Conservation (phyloP, 35 echinoderm and acorn worm genomes). For the Lytechinus pictus region DNA sequence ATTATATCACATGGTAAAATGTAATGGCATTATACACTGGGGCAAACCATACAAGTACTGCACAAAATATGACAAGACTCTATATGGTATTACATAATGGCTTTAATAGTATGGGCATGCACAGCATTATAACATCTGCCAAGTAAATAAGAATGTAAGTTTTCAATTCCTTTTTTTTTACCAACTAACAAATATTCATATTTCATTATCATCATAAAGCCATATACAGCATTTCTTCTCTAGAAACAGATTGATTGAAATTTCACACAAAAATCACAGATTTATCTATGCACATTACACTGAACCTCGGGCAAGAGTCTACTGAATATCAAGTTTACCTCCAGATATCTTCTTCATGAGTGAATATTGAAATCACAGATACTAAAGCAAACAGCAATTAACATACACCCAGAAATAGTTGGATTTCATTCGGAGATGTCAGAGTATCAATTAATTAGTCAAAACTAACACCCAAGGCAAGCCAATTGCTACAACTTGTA, state of each 20-base stretch:
- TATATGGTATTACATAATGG: neutral
- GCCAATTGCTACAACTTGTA: neutral
- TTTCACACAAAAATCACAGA: conserved; percentile 33
- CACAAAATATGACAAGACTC: conserved; percentile 25
- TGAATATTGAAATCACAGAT: conserved; percentile 20
- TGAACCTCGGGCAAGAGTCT: conserved; percentile 28
- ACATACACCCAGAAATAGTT: conserved; percentile 28
- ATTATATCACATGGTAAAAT: neutral
- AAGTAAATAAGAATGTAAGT: neutral
- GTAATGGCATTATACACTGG: neutral
- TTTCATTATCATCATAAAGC: conserved; percentile 13
- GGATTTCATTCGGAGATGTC: neutral
- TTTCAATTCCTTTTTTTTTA: conserved; percentile 16
- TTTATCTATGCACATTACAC: neutral
- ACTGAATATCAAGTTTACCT: neutral
- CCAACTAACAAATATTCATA: conserved; percentile 24
- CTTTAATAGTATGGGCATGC: neutral
- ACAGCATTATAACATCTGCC: neutral
- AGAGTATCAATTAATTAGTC: neutral
- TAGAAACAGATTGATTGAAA: neutral
- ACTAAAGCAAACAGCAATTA: conserved; percentile 3
- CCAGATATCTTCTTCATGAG: neutral
- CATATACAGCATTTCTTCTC: conserved; percentile 35
- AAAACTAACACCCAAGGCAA: neutral
- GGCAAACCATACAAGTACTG: conserved; percentile 22